Conservation (phyloP, 2,797 vertebrate species). For the Pseudochaenichthys georgianus region DNA sequence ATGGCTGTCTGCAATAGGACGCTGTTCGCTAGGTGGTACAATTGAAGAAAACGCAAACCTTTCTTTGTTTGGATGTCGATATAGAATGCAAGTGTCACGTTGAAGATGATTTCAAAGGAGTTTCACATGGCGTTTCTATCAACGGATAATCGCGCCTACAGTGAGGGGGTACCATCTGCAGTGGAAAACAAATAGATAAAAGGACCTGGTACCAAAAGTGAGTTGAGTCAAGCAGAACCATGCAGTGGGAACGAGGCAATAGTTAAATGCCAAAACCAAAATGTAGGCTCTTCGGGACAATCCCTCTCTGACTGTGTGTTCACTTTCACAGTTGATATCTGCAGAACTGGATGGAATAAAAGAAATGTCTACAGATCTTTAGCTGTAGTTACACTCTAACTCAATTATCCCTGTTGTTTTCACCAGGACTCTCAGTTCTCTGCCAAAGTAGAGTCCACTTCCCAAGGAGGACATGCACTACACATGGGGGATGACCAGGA, state of each 20-base stretch:
- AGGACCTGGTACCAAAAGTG: too few species aligned
- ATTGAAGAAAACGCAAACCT: too few species aligned
- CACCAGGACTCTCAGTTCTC: conserved; percentile 89
- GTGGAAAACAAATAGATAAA: too few species aligned
- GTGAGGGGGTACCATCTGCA: too few species aligned
- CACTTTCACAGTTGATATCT: not conserved
- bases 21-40: too few species aligned
- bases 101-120: too few species aligned
- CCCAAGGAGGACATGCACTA: conserved; percentile 85
- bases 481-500: conserved; percentile 94
- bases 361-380: not conserved
- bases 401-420: conserved; percentile 11
- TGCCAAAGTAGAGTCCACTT: conserved; percentile 89
- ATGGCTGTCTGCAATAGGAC: too few species aligned
- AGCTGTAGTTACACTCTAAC: not conserved
- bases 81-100: too few species aligned
- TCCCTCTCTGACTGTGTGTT: not conserved
- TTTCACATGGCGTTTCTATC: too few species aligned
- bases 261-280: not conserved
- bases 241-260: not conserved
- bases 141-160: too few species aligned
- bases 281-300: not conserved
- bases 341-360: not conserved
- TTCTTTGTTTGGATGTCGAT: too few species aligned
- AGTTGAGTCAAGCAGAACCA: too few species aligned